Evolutionary conservation across 2,113 vertebrate genomes (phyloP), one percentile per base, ranked within the genome.

Genomic region (Ophthalmolycus amberensis): DNA sequence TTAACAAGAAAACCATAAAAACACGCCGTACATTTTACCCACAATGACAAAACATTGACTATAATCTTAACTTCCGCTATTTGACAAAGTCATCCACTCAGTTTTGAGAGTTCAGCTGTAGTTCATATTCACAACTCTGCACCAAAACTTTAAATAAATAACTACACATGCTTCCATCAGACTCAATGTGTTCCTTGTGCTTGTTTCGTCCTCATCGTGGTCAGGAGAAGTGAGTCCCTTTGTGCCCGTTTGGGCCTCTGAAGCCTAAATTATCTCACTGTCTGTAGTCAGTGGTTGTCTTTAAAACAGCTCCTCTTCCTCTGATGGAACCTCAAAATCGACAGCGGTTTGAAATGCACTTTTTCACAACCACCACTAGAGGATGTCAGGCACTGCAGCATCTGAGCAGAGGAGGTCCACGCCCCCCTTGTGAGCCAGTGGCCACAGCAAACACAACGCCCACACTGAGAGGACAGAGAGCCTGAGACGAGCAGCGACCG

Each of bases 291-390:
- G 75, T 18, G 68, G 63, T 76, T 84, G 54, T 79, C 38, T 76
- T 77, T 27, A 40, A 89, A 83, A 79, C 34, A 34, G 32, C 22
- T 27, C 67, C 62, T 59, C 18, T 56, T 74, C 48, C 32, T 87
- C 76, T 82, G 52, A 85, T 25, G 67, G 42, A 81, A 79, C 74
- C 67, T 12, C 77, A 89, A 27, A 80, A 64, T 67, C 18, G 56
- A 44, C 44, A n/a, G 27, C 20, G 42, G 71, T 37, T 20, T 67
- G 27, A 60, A 20, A 37, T 82, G 75, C 60, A 80, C 38, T 29
- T 74, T 9, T 22, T 38, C n/a, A 60, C 85, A 82, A 32, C 62
- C 0, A 37, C 92, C 94, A 92, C 91, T 82, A 91, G 94, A 88
- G 82, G 90, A 67, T 54, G 27, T 75, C 71, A 44, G 71, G 79